phyloP scores from a whole-genome alignment of 2,888 invertebrate species.

The Mechanitis messenoides region DNA sequence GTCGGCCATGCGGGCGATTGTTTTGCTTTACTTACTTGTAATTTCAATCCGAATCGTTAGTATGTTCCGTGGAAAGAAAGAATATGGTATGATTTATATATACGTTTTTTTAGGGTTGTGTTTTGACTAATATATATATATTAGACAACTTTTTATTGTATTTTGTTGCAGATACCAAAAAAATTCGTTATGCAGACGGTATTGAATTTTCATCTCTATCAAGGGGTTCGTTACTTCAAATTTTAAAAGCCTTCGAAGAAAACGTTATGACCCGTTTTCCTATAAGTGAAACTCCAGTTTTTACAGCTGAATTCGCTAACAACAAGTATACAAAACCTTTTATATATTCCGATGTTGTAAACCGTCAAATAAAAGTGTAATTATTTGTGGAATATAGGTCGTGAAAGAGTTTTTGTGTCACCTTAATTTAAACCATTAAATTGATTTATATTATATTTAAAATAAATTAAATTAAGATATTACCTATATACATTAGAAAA shows the following conservation, averaged over 20 bases:
- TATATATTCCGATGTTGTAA: constrained; percentile 44
- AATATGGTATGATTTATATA: constrained; percentile 8
- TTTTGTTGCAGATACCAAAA: too few relatives aligned
- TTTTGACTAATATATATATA: too few relatives aligned
- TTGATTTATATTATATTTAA: too few relatives aligned
- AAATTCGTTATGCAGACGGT: constrained; percentile 31
- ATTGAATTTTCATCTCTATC: constrained; percentile 40
- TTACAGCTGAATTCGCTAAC: constrained; percentile 52
- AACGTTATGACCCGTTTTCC: constrained; percentile 33
- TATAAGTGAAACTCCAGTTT: constrained; percentile 35
- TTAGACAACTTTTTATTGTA: neutral
- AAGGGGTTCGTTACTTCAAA: constrained; percentile 47
- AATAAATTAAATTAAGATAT: too few relatives aligned
- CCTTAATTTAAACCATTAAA: too few relatives aligned
- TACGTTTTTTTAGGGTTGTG: too few relatives aligned
- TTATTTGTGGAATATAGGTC: neutral
- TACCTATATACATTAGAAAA: too few relatives aligned
- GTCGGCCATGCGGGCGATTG: constrained; percentile 16
- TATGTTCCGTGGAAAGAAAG: constrained; percentile 6
- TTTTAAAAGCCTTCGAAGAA: constrained; percentile 48
- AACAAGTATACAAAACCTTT: constrained; percentile 49
- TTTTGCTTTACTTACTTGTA: constrained; percentile 11
- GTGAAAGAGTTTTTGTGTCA: too few relatives aligned
- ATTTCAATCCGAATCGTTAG: constrained; percentile 10
- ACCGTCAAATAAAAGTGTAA: neutral